Percentiles rank a stretch among this genome's conserved stretches.
Evolutionary conservation across 2,113 vertebrate genomes (phyloP).

Genomic region (Dicaeum eximium): DNA sequence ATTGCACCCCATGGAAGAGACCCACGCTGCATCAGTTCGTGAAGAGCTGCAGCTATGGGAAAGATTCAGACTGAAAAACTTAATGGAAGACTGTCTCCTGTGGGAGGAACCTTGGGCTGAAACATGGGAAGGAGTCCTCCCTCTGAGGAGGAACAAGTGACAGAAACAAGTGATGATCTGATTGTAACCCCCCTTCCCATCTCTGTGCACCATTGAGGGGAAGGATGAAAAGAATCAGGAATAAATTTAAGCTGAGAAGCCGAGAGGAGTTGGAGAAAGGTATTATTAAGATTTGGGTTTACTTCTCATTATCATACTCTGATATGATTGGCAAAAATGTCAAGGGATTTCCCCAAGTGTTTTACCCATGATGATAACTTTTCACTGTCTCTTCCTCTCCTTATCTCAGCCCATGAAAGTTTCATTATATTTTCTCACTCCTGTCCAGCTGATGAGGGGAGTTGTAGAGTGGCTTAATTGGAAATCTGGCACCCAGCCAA

Average conservation of each 20-base stretch:
- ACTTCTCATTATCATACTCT: background rate
- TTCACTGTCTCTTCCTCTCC: background rate
- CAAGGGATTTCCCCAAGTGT: background rate
- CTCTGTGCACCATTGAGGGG: no score
- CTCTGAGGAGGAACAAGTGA: background rate
- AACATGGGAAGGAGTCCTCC: background rate
- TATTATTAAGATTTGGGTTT: background rate
- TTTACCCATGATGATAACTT: background rate
- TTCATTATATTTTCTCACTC: background rate
- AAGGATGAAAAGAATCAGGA: background rate
- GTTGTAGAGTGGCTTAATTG: background rate
- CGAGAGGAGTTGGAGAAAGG: background rate
- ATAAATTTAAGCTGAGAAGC: background rate
- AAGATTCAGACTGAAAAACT: background rate
- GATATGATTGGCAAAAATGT: background rate
- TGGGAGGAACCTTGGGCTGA: background rate
- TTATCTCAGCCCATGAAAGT: background rate
- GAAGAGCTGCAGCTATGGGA: background rate
- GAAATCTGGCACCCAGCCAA: background rate
- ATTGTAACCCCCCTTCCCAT: background rate
- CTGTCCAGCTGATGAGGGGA: background rate
- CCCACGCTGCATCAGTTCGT: accelerated
- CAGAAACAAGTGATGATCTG: background rate
- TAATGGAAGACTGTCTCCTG: background rate
- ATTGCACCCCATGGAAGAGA: background rate